Percentiles rank a stretch among this genome's conserved stretches.
Evolutionary conservation across 2,797 vertebrate species (phyloP).

Genomic region (Cacajao melanocephalus): DNA sequence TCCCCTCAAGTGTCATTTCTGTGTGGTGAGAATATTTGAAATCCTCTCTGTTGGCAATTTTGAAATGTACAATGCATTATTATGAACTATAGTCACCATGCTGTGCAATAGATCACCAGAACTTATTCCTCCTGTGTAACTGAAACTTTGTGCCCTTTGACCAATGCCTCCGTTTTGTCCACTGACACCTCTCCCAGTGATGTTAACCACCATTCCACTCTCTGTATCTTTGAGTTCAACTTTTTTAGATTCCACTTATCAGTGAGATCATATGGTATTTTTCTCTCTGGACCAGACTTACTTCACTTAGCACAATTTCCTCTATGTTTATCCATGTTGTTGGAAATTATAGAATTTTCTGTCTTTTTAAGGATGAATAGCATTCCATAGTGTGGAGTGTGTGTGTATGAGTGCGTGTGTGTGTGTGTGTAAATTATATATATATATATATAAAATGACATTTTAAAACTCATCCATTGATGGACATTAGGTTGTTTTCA

Average conservation of each 20-base stretch:
- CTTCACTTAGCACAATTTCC: neutral
- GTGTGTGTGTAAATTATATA: neutral
- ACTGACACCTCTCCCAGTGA: fast-evolving
- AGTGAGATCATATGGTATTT: neutral
- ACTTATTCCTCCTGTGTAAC: neutral
- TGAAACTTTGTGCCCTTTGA: neutral
- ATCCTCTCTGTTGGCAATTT: neutral
- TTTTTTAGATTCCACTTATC: neutral
- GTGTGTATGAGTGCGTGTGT: fast-evolving
- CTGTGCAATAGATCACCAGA: neutral
- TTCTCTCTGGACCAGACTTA: neutral
- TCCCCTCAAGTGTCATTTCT: neutral
- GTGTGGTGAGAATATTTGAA: neutral
- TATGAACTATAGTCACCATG: neutral
- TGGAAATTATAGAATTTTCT: neutral
- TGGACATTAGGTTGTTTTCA: neutral
- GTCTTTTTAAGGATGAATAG: neutral
- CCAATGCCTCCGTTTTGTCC: neutral
- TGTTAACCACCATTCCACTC: neutral
- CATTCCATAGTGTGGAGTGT: neutral
- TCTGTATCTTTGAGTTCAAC: neutral
- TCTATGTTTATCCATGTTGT: neutral
- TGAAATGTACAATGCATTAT: neutral
- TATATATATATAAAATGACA: neutral
- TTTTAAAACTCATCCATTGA: neutral